These are phyloP conservation scores for Cosmia trapezina DNA, from an alignment of 2,888 invertebrate genomes.

Conservation along the genomic window DNA sequence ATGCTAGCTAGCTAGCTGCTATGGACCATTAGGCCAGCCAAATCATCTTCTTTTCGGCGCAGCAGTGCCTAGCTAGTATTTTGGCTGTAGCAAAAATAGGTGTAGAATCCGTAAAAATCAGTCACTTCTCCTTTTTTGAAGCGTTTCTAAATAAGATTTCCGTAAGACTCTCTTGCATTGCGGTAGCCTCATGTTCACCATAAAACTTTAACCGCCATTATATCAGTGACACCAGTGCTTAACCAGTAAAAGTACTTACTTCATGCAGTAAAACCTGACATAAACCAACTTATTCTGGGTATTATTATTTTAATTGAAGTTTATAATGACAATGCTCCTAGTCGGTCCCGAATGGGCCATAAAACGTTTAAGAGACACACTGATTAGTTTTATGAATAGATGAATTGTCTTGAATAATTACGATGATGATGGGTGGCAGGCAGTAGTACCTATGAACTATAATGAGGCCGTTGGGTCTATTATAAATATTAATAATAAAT, in stretches of 20 bases:
- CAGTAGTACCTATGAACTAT: slow-evolving; percentile 37
- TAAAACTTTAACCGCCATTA: slow-evolving; percentile 16
- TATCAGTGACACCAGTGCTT: slow-evolving; percentile 4
- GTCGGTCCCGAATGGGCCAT: slow-evolving; percentile 51
- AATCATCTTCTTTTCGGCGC: background rate
- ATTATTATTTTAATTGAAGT: slow-evolving; percentile 48
- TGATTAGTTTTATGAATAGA: slow-evolving; percentile 66
- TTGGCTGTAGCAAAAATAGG: too few species aligned
- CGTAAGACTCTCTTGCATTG: background rate
- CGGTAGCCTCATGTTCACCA: background rate
- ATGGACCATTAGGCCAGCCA: background rate
- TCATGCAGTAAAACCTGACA: slow-evolving; percentile 33
- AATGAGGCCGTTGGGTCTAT: slow-evolving; percentile 42
- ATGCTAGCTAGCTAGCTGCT: too few species aligned
- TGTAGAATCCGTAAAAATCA: background rate
- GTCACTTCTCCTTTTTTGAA: background rate
- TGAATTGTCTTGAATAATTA: slow-evolving; percentile 56
- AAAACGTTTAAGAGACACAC: slow-evolving; percentile 60
- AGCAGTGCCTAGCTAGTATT: background rate
- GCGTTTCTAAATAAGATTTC: background rate
- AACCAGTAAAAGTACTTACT: slow-evolving; percentile 26
- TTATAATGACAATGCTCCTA: slow-evolving; percentile 49
- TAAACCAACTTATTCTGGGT: slow-evolving; percentile 56
- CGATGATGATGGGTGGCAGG: slow-evolving; percentile 25
- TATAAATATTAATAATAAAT: too few species aligned